Percentiles rank a stretch among this genome's conserved stretches.
phyloP scores from a whole-genome alignment of 2,113 vertebrate species.

The Porphyrio hochstetteri region DNA sequence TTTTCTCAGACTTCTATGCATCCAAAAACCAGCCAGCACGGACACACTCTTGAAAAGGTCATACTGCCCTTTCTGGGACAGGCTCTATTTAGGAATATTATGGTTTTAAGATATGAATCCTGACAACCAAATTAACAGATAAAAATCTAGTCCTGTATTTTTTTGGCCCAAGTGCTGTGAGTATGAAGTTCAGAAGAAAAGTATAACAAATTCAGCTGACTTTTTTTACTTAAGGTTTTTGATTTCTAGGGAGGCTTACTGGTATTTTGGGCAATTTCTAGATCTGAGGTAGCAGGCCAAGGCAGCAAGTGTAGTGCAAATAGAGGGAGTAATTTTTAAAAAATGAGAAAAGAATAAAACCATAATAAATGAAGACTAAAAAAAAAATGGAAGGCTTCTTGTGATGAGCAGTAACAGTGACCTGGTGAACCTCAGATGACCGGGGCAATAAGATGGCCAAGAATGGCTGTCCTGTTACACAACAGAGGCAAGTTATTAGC shows the following conservation, averaged over 20 bases:
- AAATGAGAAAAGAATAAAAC: not conserved
- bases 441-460: not conserved
- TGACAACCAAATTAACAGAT: not conserved
- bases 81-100: not conserved
- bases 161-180: not conserved
- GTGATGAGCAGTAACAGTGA: not conserved
- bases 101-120: not conserved
- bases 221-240: not conserved
- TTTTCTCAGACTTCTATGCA: not conserved
- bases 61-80: not conserved
- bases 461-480: not conserved
- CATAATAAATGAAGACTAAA: not conserved
- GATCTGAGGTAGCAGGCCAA: not conserved
- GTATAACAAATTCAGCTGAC: not conserved
- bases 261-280: not conserved
- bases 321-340: not conserved
- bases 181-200: not conserved
- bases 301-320: not conserved
- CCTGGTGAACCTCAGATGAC: not conserved
- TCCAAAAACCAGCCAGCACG: not conserved
- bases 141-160: not conserved
- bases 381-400: not conserved
- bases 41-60: not conserved
- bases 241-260: not conserved
- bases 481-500: conserved; percentile 26